Evolutionary conservation across 2,113 vertebrate species (phyloP).

Genomic region (Orthonyx spaldingii): DNA sequence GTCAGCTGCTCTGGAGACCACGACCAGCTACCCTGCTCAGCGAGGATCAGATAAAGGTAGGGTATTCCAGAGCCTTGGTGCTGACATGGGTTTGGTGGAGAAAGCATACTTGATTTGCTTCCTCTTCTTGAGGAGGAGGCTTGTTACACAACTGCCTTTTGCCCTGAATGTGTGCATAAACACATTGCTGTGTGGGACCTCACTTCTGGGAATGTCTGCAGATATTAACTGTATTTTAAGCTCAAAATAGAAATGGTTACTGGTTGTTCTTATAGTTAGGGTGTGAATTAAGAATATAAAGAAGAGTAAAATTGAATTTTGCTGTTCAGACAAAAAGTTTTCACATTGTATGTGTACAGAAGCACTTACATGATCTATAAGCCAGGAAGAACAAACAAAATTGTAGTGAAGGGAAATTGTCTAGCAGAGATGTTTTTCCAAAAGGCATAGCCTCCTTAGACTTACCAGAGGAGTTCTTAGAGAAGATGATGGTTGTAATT

Average conservation of each 20-base stretch:
- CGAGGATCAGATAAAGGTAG: constrained; percentile 88
- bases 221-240: background rate
- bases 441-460: background rate
- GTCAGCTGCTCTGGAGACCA: constrained; percentile 96
- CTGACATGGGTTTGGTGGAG: background rate
- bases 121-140: background rate
- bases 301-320: background rate
- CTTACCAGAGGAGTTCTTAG: background rate
- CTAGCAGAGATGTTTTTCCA: background rate
- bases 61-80: background rate
- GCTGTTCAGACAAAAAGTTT: background rate
- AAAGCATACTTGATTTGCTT: background rate
- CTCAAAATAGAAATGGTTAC: background rate
- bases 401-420: background rate
- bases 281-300: background rate
- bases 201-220: background rate
- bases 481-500: background rate
- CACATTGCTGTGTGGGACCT: background rate
- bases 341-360: background rate
- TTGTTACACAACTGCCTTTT: background rate
- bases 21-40: constrained; percentile 85
- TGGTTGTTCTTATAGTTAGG: background rate
- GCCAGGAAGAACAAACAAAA: background rate
- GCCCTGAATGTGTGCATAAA: background rate
- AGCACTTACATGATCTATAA: background rate